Evolutionary conservation across 64 coral and sea anemone species (phyloP).

Genomic region (Pocillopora damicornis): DNA sequence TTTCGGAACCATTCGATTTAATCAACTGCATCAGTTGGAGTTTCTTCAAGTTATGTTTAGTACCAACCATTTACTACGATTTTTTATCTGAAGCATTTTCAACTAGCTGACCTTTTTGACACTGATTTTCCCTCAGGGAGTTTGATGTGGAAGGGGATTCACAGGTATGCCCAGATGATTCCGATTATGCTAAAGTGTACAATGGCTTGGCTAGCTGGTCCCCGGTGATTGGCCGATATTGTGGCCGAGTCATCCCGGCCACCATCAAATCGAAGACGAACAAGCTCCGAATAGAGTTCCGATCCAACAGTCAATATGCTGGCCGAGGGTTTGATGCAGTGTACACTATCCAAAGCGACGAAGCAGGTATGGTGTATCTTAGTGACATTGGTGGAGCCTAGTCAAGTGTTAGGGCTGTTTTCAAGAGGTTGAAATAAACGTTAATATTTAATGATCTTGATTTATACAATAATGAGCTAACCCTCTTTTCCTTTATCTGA

Average conservation of each 20-base stretch:
- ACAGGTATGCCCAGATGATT: slow-evolving; percentile 32
- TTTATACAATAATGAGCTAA: too few species aligned
- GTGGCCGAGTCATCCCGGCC: slow-evolving; percentile 36
- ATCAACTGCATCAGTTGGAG: too few species aligned
- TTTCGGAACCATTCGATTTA: too few species aligned
- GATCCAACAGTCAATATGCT: slow-evolving; percentile 58
- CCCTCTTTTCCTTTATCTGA: too few species aligned
- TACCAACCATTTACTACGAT: too few species aligned
- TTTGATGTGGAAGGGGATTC: slow-evolving; percentile 70
- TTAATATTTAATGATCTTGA: too few species aligned
- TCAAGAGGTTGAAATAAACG: too few species aligned
- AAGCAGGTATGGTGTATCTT: slow-evolving; percentile 39
- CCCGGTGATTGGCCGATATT: slow-evolving; percentile 50
- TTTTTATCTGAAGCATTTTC: too few species aligned
- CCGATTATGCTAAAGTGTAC: slow-evolving; percentile 58
- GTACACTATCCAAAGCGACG: slow-evolving; percentile 32
- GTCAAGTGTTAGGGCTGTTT: not conserved
- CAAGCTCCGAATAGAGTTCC: slow-evolving; percentile 83
- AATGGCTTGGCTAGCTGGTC: slow-evolving; percentile 86
- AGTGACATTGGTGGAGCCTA: not conserved
- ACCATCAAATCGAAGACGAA: slow-evolving; percentile 43
- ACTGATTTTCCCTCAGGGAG: slow-evolving; percentile 25
- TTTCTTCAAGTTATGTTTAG: too few species aligned
- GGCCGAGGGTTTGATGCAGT: slow-evolving; percentile 67
- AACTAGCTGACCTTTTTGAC: not conserved